Conservation (phyloP, 30 jellyfish, hydroid and myxozoan species). For the Haliclystus octoradiatus region DNA sequence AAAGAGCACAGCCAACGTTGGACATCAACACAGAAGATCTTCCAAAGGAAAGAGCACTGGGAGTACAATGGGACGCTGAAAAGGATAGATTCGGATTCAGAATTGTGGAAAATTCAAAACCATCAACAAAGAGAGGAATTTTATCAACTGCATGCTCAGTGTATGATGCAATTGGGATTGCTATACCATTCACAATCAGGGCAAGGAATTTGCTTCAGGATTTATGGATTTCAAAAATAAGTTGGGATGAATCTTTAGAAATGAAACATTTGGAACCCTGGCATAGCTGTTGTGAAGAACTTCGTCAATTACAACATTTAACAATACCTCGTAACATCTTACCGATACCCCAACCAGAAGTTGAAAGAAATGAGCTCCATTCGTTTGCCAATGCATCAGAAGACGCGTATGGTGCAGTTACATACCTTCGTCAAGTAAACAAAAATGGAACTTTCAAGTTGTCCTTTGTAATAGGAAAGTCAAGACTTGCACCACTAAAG, state of each 20-base stretch:
- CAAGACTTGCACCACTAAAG: background rate
- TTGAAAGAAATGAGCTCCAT: background rate
- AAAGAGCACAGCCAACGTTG: background rate
- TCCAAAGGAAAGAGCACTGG: background rate
- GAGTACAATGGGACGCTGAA: background rate
- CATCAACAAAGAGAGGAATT: background rate
- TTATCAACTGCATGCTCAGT: background rate
- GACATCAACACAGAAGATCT: background rate
- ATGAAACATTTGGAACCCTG: background rate
- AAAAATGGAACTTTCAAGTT: background rate
- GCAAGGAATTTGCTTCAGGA: background rate
- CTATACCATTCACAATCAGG: background rate
- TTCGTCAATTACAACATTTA: background rate
- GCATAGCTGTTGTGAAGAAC: background rate
- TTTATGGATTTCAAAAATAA: background rate
- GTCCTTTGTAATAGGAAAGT: background rate
- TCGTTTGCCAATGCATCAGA: no score
- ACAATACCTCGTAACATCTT: background rate
- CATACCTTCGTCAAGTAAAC: background rate
- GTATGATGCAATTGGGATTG: background rate
- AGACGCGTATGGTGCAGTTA: background rate
- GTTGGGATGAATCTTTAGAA: background rate
- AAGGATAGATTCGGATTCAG: background rate
- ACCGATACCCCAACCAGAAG: background rate
- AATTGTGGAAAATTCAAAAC: background rate